phyloP scores from a whole-genome alignment of 1,140 invertebrate genomes.

The Ctenoplectra terminalis region DNA sequence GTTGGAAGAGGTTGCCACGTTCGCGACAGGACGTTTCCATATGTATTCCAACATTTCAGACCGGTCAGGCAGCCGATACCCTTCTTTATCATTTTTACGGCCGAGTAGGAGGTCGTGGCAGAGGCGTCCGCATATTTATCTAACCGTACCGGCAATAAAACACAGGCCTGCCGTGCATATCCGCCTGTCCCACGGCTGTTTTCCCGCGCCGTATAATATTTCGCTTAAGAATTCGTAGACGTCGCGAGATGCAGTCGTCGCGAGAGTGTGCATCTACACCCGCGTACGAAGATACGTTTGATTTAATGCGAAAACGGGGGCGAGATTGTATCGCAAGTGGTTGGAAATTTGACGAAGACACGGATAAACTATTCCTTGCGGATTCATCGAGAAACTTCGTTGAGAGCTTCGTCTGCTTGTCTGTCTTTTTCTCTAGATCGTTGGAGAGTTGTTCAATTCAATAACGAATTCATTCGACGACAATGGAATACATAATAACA shows the following conservation, averaged over 20 bases:
- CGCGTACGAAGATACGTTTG: conserved; percentile 3
- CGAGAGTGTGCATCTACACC: conserved; percentile 2
- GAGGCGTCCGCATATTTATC: conserved; percentile 78
- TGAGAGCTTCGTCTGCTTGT: conserved; percentile 19
- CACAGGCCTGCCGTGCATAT: conserved; percentile 69
- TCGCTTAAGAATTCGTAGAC: conserved; percentile 62
- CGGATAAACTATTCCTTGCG: conserved; percentile 48
- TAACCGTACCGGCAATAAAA: conserved; percentile 75
- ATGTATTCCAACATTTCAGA: conserved; percentile 73
- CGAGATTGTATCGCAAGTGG: conserved; percentile 2
- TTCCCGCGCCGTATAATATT: conserved; percentile 56
- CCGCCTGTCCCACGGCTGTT: conserved; percentile 49
- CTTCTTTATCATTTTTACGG: conserved; percentile 81
- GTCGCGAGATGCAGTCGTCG: not conserved
- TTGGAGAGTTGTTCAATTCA: conserved; percentile 55
- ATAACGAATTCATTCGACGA: conserved; percentile 59
- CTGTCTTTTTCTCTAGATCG: conserved; percentile 25
- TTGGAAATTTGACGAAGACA: conserved; percentile 58
- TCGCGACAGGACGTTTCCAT: conserved; percentile 65
- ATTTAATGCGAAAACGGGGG: conserved; percentile 49
- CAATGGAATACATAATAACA: too few species aligned
- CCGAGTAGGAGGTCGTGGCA: conserved; percentile 75
- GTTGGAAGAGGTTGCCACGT: conserved; percentile 17
- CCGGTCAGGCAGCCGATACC: conserved; percentile 72
- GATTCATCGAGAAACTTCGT: conserved; percentile 55